phyloP scores from a whole-genome alignment of 1,140 invertebrate species.

The Conopomorpha cramerella region DNA sequence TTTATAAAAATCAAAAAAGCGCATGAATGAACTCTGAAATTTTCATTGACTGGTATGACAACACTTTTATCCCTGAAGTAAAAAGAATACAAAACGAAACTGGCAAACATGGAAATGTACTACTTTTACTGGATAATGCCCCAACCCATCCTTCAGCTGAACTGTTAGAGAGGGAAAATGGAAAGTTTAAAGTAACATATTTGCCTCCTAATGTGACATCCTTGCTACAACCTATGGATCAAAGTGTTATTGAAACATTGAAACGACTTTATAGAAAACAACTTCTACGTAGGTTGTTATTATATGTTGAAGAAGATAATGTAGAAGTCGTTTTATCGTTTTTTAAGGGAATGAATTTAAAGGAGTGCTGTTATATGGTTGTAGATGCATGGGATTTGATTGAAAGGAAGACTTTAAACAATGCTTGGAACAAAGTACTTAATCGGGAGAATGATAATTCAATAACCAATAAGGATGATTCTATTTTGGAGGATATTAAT shows the following conservation, averaged over 20 bases:
- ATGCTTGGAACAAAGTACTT: slow-evolving; percentile 23
- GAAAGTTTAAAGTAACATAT: slow-evolving; percentile 36
- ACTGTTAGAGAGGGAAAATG: slow-evolving; percentile 20
- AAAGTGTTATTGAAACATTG: too few species aligned
- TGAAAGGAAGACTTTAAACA: slow-evolving; percentile 19
- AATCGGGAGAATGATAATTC: slow-evolving; percentile 10
- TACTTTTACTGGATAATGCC: slow-evolving; percentile 52
- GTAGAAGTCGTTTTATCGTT: too few species aligned
- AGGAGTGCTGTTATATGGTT: too few species aligned
- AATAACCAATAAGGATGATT: slow-evolving; percentile 12
- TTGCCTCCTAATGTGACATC: slow-evolving; percentile 51
- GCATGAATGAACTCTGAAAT: slow-evolving; percentile 19
- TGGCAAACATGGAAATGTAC: slow-evolving; percentile 23
- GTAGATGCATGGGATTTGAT: slow-evolving; percentile 27
- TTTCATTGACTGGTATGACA: slow-evolving; percentile 22
- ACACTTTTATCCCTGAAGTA: slow-evolving; percentile 18
- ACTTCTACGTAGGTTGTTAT: too few species aligned
- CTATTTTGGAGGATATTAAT: slow-evolving; percentile 6
- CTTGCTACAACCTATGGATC: too few species aligned
- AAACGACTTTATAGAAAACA: slow-evolving; percentile 30
- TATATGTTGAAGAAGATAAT: too few species aligned
- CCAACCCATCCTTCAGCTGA: slow-evolving; percentile 29
- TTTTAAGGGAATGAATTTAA: too few species aligned
- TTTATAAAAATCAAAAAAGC: slow-evolving; percentile 11
- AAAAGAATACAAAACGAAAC: slow-evolving; percentile 14